Base-by-base conservation (phyloP, 2,797 vertebrate genomes). In the Lindbergichthys nudifrons region DNA sequence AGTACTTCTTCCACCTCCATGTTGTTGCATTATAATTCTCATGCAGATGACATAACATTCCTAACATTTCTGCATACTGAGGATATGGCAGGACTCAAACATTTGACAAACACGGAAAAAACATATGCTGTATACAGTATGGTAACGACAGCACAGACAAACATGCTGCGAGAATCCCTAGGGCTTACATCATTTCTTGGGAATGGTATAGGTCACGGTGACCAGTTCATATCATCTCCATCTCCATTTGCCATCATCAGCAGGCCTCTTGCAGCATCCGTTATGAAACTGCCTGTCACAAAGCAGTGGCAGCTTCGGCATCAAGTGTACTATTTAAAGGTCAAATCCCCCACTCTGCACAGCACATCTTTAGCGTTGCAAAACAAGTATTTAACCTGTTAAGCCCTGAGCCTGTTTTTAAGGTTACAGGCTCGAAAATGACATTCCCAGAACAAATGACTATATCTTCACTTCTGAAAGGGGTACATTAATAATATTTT, bases 141-240 rank as follows among this genome's bases (percentile, higher is more conserved):
- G 69, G 65, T 1, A 69, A 64, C 30, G 73, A 54, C 51, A 56
- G 48, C 67, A 65, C 3, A 52, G 12, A 58, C 19, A 70, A 60
- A 52, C 54, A 70, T 41, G 61, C 60, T 45, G 52, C 62, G 57
- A 12, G 48, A 18, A 19, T 83, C 82, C 82, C 82, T 7, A 0
- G 82, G 85, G 64, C 48, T 88, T 92, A 87, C 51, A 67, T 73
- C 88, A 92, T 88, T 90, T 71, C 65, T 73, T 71, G 66, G 74
- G 65, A 88, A 83, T 79, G 66, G 60, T 60, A 72, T 60, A 72
- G 75, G 69, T 87, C 86, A 82, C 7, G 30, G 81, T 82, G 87
- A 91, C 74, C 82, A 42, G 63, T 69, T 89, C 71, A 69, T 47
- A 66, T 85, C 66, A 61, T 77, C 54, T 81, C 73, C 14, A 46